Evolutionary conservation across 2,888 invertebrate genomes (phyloP), one percentile per base, ranked within the genome.

Genomic region (Serripes groenlandicus): DNA sequence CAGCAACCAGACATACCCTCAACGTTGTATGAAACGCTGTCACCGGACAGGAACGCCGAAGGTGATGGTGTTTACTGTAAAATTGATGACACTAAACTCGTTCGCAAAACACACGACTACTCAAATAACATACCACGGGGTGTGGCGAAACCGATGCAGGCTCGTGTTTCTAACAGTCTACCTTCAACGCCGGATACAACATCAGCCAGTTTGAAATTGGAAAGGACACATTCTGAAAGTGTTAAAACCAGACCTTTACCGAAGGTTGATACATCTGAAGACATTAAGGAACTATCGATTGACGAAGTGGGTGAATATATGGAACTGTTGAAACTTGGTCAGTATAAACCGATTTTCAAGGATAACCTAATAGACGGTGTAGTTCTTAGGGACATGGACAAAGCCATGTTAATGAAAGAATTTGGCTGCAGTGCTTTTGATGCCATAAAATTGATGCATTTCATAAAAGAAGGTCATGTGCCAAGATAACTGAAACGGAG

Each of bases 371-470:
- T 72, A 9, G 58, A 58, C 18, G 75, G 75, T 11, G 49, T 21
- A 1, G 34, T 75, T 7, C 54, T 75, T 3, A 32, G 0, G 11
- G 75, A 75, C n/a, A 2, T 75, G 11, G 23, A 49, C 7, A 49
- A 49, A 21, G 54, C 11, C 30, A 34, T 66, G 32, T 35, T 75
- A 2, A 35, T n/a, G 4, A 34, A 52, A 26, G 75, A 75, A 11
- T 75, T 75, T 34, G 75, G 64, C 7, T 54, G 64, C 23, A 75
- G 32, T 21, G 26, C 34, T 3, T 2, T 75, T 7, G 75, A 75
- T 15, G 54, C 75, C 15, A 66, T 66, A 11, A 49, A 35, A 54
- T 54, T 75, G 18, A 66, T 52, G 64, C 64, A 75, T 52, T 75
- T 66, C 28, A 34, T 75, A 15, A 42, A 34, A 30, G 56, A 64